Evolutionary conservation across 2,888 invertebrate species (phyloP).

Genomic region (Microplitis manilae): DNA sequence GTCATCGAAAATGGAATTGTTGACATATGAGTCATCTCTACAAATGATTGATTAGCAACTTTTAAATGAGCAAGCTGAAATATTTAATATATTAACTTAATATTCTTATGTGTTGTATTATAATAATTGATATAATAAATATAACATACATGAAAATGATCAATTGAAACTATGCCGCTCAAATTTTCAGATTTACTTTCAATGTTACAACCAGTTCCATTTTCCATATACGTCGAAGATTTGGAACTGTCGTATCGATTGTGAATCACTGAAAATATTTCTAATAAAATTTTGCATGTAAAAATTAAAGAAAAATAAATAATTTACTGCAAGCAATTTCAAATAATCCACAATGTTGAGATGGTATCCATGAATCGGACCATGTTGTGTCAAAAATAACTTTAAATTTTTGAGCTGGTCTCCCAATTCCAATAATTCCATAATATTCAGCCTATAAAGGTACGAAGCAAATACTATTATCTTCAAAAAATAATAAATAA

Average conservation of each 20-base stretch:
- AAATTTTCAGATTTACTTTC: conserved; percentile 75
- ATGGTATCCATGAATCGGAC: conserved; percentile 72
- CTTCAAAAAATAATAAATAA: conserved; percentile 3
- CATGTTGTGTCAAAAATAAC: conserved; percentile 74
- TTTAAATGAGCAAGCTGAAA: conserved; percentile 74
- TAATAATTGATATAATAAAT: conserved; percentile 1
- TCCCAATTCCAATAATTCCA: conserved; percentile 71
- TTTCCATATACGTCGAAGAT: conserved; percentile 78
- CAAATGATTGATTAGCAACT: conserved; percentile 79
- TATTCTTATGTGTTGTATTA: neutral
- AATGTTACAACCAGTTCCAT: conserved; percentile 75
- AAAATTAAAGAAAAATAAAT: conserved; percentile 1
- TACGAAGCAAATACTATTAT: conserved; percentile 44
- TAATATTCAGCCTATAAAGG: conserved; percentile 72
- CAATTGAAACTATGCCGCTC: conserved; percentile 79
- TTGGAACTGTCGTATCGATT: conserved; percentile 78
- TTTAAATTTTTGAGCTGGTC: conserved; percentile 72
- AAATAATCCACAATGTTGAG: conserved; percentile 68
- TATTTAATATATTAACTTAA: neutral
- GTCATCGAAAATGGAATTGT: conserved; percentile 76
- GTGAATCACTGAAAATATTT: conserved; percentile 75
- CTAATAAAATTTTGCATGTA: conserved; percentile 9
- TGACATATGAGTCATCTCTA: conserved; percentile 80
- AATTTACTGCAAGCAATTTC: conserved; percentile 73
- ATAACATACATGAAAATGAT: conserved; percentile 76